Evolutionary conservation across 2,113 vertebrate genomes (phyloP).

Genomic region (Aphyosemion australe): DNA sequence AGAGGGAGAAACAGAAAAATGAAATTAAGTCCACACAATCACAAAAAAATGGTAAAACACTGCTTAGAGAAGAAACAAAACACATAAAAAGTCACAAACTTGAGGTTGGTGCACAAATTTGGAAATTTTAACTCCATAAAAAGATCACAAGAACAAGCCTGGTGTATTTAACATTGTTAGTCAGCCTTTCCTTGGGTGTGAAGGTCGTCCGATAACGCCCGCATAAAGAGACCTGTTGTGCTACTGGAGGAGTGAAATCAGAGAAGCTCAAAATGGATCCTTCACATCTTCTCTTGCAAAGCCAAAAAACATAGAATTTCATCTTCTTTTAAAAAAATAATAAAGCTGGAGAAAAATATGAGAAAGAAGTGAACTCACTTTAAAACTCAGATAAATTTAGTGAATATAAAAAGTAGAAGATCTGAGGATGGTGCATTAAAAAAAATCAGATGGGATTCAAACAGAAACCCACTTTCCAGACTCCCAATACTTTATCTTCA

Average conservation of each 20-base stretch:
- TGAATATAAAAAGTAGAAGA: no score
- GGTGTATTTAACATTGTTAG: constrained; percentile 25
- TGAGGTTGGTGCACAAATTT: neutral
- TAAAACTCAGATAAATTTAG: no score
- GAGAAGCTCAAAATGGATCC: constrained; percentile 39
- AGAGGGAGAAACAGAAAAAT: constrained; percentile 25
- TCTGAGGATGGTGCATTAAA: no score
- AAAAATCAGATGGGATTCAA: neutral
- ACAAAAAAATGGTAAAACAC: no score
- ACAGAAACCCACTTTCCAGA: no score
- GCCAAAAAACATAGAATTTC: constrained; percentile 5
- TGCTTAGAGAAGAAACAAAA: no score
- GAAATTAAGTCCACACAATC: no score
- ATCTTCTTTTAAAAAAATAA: neutral
- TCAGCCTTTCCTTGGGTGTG: constrained; percentile 26
- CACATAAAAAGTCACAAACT: constrained; percentile 2
- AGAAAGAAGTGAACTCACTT: neutral
- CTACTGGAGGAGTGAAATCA: constrained; percentile 42
- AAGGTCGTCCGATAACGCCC: constrained; percentile 21
- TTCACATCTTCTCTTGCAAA: constrained; percentile 14
- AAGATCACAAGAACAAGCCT: constrained; percentile 19
- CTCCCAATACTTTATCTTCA: no score
- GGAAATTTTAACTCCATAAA: constrained; percentile 22
- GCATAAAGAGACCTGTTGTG: constrained; percentile 16
- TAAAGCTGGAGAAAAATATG: constrained; percentile 3